phyloP scores from a whole-genome alignment of 1,140 invertebrate species.

The Matsumurasca onukii region DNA sequence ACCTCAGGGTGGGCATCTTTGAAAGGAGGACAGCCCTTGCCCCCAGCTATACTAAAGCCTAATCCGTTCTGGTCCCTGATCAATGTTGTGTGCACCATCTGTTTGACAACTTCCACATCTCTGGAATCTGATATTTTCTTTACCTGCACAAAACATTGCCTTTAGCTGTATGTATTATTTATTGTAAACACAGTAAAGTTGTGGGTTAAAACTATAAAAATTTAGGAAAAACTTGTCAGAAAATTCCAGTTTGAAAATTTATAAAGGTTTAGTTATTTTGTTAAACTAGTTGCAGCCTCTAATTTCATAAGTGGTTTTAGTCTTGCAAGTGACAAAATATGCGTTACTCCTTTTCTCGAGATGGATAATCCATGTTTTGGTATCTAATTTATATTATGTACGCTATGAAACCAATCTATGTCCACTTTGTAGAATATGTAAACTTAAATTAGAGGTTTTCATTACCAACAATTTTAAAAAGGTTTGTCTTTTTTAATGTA shows the following conservation, averaged over 20 bases:
- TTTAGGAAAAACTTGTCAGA: neutral
- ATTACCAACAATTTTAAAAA: too few species aligned
- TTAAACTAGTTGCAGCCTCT: too few species aligned
- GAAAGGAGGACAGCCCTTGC: slow-evolving; percentile 85
- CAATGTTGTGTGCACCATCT: slow-evolving; percentile 83
- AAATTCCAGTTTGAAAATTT: neutral
- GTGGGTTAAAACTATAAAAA: neutral
- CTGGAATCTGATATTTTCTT: slow-evolving; percentile 44
- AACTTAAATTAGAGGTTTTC: too few species aligned
- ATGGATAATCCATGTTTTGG: too few species aligned
- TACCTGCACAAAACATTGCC: neutral
- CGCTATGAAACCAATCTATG: too few species aligned
- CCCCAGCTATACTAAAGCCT: slow-evolving; percentile 94
- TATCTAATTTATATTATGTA: too few species aligned
- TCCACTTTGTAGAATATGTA: too few species aligned
- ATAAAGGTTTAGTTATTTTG: neutral
- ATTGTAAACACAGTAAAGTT: neutral
- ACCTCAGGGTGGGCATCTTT: slow-evolving; percentile 61
- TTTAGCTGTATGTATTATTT: neutral
- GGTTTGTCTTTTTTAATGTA: too few species aligned
- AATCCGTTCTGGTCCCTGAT: slow-evolving; percentile 87
- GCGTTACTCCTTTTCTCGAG: too few species aligned
- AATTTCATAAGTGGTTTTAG: too few species aligned
- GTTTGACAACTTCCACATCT: slow-evolving; percentile 50
- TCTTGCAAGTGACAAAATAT: too few species aligned